phyloP scores from a whole-genome alignment of 37 sponge, comb jelly and placozoan species.

The Amphimedon queenslandica region DNA sequence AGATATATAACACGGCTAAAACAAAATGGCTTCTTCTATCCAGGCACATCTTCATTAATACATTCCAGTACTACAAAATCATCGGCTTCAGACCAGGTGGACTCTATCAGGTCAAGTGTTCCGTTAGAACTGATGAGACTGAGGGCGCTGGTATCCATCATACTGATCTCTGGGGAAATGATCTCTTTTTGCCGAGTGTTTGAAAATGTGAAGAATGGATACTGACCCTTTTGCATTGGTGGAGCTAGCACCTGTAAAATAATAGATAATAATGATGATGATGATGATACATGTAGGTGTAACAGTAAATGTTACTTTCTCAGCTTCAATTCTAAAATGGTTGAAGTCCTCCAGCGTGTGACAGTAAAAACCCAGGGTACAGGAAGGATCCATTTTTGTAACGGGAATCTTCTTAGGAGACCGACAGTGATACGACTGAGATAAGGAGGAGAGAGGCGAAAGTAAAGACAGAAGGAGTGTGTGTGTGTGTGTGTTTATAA shows the following conservation, averaged over 20 bases:
- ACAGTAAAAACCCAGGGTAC: slow-evolving; percentile 90
- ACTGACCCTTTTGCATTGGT: slow-evolving; percentile 58
- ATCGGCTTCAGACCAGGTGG: slow-evolving; percentile 13
- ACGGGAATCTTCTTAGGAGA: slow-evolving; percentile 78
- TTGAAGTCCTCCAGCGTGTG: slow-evolving; percentile 48
- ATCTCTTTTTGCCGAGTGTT: slow-evolving; percentile 16
- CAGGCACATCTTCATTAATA: background rate
- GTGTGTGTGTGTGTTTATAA: slow-evolving; percentile 5
- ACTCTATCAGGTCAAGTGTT: background rate
- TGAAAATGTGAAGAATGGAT: slow-evolving; percentile 79
- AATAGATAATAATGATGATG: slow-evolving; percentile 4
- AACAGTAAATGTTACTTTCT: slow-evolving; percentile 23
- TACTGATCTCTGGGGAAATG: slow-evolving; percentile 10
- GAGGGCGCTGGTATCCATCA: background rate
- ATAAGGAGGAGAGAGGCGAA: background rate
- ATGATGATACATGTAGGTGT: background rate
- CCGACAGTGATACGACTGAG: slow-evolving; percentile 82
- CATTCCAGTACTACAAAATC: slow-evolving; percentile 56
- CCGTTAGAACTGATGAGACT: background rate
- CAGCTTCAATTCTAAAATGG: slow-evolving; percentile 41
- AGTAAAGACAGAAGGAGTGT: background rate
- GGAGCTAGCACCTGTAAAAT: slow-evolving; percentile 53
- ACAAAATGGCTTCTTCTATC: too few species aligned
- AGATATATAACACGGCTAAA: too few species aligned
- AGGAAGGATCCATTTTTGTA: slow-evolving; percentile 94